phyloP scores from a whole-genome alignment of 2,888 invertebrate species.

The Hirtodrosophila trivittata region DNA sequence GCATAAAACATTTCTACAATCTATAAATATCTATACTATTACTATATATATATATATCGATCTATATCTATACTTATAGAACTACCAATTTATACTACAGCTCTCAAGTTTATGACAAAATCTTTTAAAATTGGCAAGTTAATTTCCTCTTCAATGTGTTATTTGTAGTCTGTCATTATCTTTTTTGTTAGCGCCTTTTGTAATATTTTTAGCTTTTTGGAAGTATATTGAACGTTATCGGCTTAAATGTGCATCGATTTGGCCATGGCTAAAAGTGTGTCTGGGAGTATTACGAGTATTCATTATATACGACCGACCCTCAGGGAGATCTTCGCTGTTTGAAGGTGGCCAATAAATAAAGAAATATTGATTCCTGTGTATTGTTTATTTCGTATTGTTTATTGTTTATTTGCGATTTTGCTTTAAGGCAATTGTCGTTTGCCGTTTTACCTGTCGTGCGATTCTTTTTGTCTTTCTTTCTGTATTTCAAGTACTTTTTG shows the following conservation, averaged over 20 bases:
- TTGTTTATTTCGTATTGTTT: conserved; percentile 24
- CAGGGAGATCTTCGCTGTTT: conserved; percentile 28
- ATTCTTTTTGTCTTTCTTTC: conserved; percentile 5
- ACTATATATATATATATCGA: too few relatives aligned
- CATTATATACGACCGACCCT: conserved; percentile 46
- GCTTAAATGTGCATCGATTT: conserved; percentile 8
- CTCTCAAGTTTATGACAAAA: too few relatives aligned
- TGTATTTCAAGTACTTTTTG: conserved; percentile 31
- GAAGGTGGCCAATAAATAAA: conserved; percentile 21
- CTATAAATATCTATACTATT: too few relatives aligned
- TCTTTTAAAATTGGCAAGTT: too few relatives aligned
- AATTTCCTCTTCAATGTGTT: not conserved
- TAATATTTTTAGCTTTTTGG: not conserved
- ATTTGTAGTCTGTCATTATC: conserved; percentile 11
- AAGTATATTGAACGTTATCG: conserved; percentile 2
- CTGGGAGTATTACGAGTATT: conserved; percentile 30
- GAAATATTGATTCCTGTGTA: conserved; percentile 35
- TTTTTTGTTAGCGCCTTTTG: conserved; percentile 17
- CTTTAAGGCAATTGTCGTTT: conserved; percentile 13
- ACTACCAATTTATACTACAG: too few relatives aligned
- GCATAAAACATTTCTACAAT: too few relatives aligned
- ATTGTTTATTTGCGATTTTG: conserved; percentile 22
- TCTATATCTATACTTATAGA: too few relatives aligned
- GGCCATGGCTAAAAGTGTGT: conserved; percentile 43
- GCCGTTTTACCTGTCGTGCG: conserved; percentile 1